A percentile compares a stretch with the other conserved stretches of the same genome.
Evolutionary conservation across 1,140 invertebrate genomes (phyloP).

Genomic region (Lamellibrachia luymesi): DNA sequence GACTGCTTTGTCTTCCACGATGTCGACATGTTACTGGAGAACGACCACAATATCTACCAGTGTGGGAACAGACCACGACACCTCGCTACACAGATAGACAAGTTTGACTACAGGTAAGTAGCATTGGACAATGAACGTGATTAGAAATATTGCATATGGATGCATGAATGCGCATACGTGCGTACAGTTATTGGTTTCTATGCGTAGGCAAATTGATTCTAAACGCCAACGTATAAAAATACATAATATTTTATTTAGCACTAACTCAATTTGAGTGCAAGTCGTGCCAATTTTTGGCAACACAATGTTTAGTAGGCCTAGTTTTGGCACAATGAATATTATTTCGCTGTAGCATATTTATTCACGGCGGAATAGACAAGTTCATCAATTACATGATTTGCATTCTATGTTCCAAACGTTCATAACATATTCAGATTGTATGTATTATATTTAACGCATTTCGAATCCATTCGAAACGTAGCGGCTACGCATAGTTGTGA

Average conservation of each 20-base stretch:
- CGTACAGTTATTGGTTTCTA: not conserved
- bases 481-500: not conserved
- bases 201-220: not conserved
- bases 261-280: not conserved
- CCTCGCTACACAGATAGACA: not conserved
- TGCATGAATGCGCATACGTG: not conserved
- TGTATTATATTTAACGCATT: not conserved
- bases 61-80: not conserved
- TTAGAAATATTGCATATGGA: not conserved
- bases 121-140: not conserved
- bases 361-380: not conserved
- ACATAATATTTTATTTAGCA: not conserved
- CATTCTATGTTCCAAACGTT: not conserved
- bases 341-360: not conserved
- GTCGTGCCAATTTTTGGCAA: not conserved
- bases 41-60: not conserved
- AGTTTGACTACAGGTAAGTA: not conserved
- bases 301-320: not conserved
- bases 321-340: not conserved
- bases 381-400: not conserved
- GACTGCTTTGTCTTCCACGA: constrained; percentile 5
- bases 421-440: not conserved
- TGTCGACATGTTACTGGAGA: not conserved
- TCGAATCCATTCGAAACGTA: not conserved
- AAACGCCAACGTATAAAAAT: not conserved